Base-by-base conservation (phyloP, 2,113 vertebrate species). In the Dryoscopus gambensis region DNA sequence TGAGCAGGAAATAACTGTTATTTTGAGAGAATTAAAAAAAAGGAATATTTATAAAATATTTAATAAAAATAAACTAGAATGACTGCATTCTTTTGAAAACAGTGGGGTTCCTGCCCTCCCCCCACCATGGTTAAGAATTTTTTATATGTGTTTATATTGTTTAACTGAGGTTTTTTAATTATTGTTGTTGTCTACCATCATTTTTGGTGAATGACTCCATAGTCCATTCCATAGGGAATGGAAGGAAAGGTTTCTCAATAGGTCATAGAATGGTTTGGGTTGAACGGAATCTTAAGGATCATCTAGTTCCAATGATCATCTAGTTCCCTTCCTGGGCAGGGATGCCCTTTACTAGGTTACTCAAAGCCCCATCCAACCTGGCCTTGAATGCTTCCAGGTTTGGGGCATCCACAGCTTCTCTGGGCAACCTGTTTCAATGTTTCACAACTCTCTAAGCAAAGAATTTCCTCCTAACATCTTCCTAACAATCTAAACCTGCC, bases 51-150 rank as follows among this genome's bases (percentile, higher is more conserved):
- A 39, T 49, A 73, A 50, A 67, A 21, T 88, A 87, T 27, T 67
- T 35, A 76, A 56, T 71, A n/a, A 25, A 90, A 85, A 69, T 31
- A 65, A 47, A 30, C 8, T 31, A 15, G 7, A 42, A 16, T 4
- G 56, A 28, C 53, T 33, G 4, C 27, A 62, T 35, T 93, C 13
- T n/a, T 24, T 57, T 25, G 33, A 33, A 22, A 71, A 85, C 24
- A 44, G 5, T 27, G 3, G 28, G 10, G 2, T 4, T 10, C 8
- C 3, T n/a, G n/a, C 23, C 3, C 11, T 15, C 11, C 10, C 3
- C 1, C 4, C 8, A 25, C 39, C 4, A 37, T 50, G 0, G 2
- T 40, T 65, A 60, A n/a, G 30, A 71, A 30, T 49, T 39, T 46
- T 56, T 68, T 62, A 22, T 15, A 9, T 3, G 1, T 30, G 14